Conservation (phyloP, 2,113 vertebrate genomes). For the Hemiscyllium ocellatum region DNA sequence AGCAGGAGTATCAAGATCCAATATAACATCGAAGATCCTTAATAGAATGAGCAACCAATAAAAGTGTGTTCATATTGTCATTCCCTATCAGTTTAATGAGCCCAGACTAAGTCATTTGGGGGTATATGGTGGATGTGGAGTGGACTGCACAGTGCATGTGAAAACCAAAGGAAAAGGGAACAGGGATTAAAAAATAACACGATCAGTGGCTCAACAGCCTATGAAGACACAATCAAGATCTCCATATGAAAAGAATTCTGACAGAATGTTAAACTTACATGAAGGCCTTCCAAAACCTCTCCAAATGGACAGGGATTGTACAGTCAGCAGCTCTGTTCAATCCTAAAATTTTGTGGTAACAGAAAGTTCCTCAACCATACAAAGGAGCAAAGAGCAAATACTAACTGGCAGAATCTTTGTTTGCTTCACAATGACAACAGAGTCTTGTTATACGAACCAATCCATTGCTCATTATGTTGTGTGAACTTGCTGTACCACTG, state of each 20-base stretch:
- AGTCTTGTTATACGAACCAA: not conserved
- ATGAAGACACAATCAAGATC: not conserved
- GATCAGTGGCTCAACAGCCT: not conserved
- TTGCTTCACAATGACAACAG: no score
- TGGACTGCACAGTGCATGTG: not conserved
- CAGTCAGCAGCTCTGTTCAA: not conserved
- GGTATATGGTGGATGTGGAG: not conserved
- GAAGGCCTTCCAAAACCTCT: not conserved
- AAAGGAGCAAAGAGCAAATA: not conserved
- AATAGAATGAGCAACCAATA: not conserved
- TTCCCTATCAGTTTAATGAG: not conserved
- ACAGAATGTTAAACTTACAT: not conserved
- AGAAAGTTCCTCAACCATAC: not conserved
- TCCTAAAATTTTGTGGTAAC: not conserved
- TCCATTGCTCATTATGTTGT: no score
- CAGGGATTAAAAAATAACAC: not conserved
- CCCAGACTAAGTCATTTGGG: not conserved
- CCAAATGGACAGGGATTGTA: not conserved
- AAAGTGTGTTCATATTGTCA: not conserved
- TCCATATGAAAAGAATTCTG: not conserved
- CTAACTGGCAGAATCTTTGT: not conserved
- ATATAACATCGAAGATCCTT: no score
- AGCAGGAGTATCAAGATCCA: not conserved
- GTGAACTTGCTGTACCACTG: no score
- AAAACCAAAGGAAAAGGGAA: not conserved